Evolutionary conservation across 2,113 vertebrate genomes (phyloP), one percentile per base, ranked within the genome.

Genomic region (Toxotes chatareus): DNA sequence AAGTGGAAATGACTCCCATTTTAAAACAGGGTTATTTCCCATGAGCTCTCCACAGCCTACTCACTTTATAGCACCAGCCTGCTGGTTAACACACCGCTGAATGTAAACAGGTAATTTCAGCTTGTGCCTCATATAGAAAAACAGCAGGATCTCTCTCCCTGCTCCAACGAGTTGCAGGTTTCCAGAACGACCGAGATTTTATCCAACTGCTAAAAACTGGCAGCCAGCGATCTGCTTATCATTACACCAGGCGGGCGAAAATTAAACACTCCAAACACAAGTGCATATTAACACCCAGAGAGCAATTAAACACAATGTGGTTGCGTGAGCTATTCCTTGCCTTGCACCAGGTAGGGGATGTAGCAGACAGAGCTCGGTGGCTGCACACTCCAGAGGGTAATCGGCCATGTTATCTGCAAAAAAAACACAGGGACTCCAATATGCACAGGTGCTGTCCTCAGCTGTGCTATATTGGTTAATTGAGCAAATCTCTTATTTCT

Each of bases 401-500:
- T 94, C 94, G 94, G 88, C 91, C 93, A 82, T 94, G 91, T 91
- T 93, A 90, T 90, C 86, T 81, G 88, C 84, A 68, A 57, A 79
- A 82, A 56, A 82, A 87, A 80, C 65, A 79, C 76, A 36, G 79
- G 79, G 82, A 61, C 84, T 87, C 72, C 82, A 73, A 60, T 86
- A 79, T 87, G 90, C 94, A 93, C 95, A 96, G 94, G 95, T 95
- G 95, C 92, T 81, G 93, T 90, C 88, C 89, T 95, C 93, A 94
- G 93, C 93, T 95, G 94, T 67, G 84, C 91, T 87, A 80, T 83
- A 92, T 94, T 92, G 94, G 77, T 92, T 95, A 95, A 95, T 94
- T 95, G 94, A 95, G 94, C 94, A 92, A 88, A 94, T 88, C 94
- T 93, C 88, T 92, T 86, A 94, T 95, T 94, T 93, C 88, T 89